phyloP scores from a whole-genome alignment of 2,888 invertebrate species.

The Muschampia plurimacula region DNA sequence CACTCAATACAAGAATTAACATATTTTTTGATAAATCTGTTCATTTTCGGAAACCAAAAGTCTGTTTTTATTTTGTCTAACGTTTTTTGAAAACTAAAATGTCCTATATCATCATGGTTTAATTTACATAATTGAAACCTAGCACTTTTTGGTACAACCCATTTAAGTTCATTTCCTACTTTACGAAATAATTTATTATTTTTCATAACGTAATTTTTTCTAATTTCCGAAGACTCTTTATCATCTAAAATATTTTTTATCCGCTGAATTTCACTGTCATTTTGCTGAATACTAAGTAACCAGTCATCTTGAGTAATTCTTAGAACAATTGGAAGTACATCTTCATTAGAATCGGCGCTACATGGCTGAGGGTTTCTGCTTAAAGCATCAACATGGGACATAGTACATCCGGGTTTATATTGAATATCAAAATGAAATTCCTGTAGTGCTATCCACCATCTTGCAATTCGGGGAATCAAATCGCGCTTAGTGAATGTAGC shows the following conservation, averaged over 20 bases:
- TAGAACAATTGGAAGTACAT: neutral
- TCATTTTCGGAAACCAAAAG: constrained; percentile 23
- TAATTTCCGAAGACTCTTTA: constrained; percentile 44
- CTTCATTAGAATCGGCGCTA: neutral
- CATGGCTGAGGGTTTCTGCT: neutral
- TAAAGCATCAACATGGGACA: constrained; percentile 17
- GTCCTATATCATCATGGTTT: constrained; percentile 51
- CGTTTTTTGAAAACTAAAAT: constrained; percentile 42
- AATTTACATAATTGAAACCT: constrained; percentile 46
- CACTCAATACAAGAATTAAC: constrained; percentile 9
- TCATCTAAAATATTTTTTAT: constrained; percentile 45
- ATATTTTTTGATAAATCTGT: constrained; percentile 19
- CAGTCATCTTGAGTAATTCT: constrained; percentile 36
- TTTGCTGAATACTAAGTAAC: constrained; percentile 43
- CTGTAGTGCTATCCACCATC: constrained; percentile 21
- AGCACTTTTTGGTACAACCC: constrained; percentile 45
- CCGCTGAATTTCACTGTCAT: constrained; percentile 38
- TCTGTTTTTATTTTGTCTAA: constrained; percentile 15
- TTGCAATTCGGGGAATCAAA: constrained; percentile 10
- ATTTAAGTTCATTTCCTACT: constrained; percentile 17
- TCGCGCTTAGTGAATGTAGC: constrained; percentile 14
- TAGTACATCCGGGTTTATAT: neutral
- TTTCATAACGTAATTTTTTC: constrained; percentile 41
- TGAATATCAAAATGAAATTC: constrained; percentile 11
- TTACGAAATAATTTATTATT: constrained; percentile 31